Evolutionary conservation across 1,140 invertebrate genomes (phyloP).

Genomic region (Dreissena rostriformis): DNA sequence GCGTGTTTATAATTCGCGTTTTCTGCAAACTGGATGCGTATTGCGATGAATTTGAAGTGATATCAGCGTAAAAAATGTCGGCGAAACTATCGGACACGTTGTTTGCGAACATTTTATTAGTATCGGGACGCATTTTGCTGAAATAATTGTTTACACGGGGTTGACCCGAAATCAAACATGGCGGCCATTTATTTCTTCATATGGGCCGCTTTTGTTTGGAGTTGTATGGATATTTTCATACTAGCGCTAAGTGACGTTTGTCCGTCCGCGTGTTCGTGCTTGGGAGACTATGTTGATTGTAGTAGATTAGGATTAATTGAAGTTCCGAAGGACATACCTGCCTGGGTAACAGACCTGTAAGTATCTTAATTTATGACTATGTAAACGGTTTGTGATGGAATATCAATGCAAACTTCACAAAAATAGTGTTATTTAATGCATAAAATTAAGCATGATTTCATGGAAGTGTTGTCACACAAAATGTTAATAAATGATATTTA

Average conservation of each 20-base stretch:
- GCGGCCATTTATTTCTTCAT: slow-evolving; percentile 57
- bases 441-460: too few species aligned
- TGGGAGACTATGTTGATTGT: slow-evolving; percentile 54
- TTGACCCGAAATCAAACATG: slow-evolving; percentile 56
- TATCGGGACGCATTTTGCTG: slow-evolving; percentile 39
- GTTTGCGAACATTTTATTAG: not conserved
- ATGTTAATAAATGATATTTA: too few species aligned
- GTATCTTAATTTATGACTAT: slow-evolving; percentile 14
- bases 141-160: slow-evolving; percentile 30
- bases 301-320: slow-evolving; percentile 47
- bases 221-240: slow-evolving; percentile 11
- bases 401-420: not conserved
- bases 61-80: slow-evolving; percentile 41
- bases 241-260: slow-evolving; percentile 31
- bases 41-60: slow-evolving; percentile 33
- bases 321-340: slow-evolving; percentile 50
- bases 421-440: too few species aligned
- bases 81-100: slow-evolving; percentile 28
- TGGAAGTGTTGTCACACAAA: too few species aligned
- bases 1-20: not conserved
- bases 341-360: slow-evolving; percentile 47
- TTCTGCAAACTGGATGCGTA: slow-evolving; percentile 7
- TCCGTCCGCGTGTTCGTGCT: slow-evolving; percentile 54
- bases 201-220: slow-evolving; percentile 58
- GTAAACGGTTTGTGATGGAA: not conserved